Conservation (phyloP, 1,140 invertebrate species). For the Pollicipes pollicipes region DNA sequence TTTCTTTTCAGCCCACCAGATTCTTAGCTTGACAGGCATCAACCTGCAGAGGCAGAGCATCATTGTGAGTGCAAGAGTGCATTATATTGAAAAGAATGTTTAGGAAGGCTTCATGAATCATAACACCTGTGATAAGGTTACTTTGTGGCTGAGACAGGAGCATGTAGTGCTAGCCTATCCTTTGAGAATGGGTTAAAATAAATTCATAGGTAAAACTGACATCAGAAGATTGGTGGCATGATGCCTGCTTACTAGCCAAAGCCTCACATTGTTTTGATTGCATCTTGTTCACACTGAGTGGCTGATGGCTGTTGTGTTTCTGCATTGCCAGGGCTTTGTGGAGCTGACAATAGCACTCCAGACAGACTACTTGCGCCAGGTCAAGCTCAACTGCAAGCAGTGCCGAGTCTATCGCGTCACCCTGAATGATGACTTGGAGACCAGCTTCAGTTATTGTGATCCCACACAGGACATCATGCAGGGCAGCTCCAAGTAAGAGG, state of each 20-base stretch:
- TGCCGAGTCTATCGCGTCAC: constrained; percentile 73
- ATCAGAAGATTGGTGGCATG: no score
- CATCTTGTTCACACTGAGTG: no score
- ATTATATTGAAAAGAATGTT: no score
- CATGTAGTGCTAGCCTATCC: no score
- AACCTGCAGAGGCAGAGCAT: constrained; percentile 80
- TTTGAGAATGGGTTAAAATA: no score
- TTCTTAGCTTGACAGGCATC: constrained; percentile 82
- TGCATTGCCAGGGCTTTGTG: constrained; percentile 66
- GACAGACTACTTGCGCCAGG: constrained; percentile 54
- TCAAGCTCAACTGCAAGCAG: constrained; percentile 87
- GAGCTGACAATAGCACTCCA: constrained; percentile 78
- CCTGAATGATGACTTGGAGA: constrained; percentile 77
- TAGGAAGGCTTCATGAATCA: no score
- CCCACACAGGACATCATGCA: constrained; percentile 81
- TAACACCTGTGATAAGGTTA: no score
- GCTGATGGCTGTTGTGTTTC: no score
- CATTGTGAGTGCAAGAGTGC: constrained; percentile 49
- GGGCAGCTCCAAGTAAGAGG: constrained; percentile 56
- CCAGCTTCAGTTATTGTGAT: constrained; percentile 85
- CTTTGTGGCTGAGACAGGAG: no score
- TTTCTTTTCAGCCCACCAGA: constrained; percentile 46
- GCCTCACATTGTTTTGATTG: no score
- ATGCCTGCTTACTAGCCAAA: no score
- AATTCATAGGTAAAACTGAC: no score